Evolutionary conservation across 2,113 vertebrate genomes (phyloP), one percentile per base, ranked within the genome.

Genomic region (Psittacara wagleri): DNA sequence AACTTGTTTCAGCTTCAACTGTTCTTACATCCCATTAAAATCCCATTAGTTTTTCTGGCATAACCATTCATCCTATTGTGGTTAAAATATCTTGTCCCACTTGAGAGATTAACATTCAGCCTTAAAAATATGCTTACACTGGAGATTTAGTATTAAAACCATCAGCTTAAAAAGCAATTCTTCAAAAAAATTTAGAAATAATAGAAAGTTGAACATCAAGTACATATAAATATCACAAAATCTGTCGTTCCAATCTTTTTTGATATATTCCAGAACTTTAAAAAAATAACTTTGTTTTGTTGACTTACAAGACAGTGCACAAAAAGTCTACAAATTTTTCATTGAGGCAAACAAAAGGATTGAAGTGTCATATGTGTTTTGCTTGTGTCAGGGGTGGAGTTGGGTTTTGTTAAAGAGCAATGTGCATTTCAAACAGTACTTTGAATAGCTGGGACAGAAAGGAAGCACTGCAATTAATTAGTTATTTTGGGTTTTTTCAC

Each of bases 401-500:
- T 86, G 76, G 35, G 3, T 86, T 90, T 31, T 83, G 24, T 72
- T 86, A 64, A 29, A 90, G 49, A 81, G 75, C 22, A 76, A 43
- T 73, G 33, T 62, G 33, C 44, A 46, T 83, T 95, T 91, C 63
- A 77, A 86, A 70, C 23, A 80, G n/a, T 39, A 29, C 23, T 95
- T 90, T 77, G 63, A 90, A 91, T 90, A 90, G 63, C 46, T 75
- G 76, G 7, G 73, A 55, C n/a, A 83, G 83, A 90, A 95, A 83
- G 59, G 23, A 92, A 94, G 35, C 10, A 2, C 76, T 96, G 90
- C 48, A 88, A 79, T 85, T 80, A 91, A 91, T 96, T 95, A 90
- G 51, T 51, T 70, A 48, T 69, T 76, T 82, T 80, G 19, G 0
- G 0, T 74, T 49, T 79, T 64, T 19, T 17, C 57, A 51, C 48